Evolutionary conservation across 2,113 vertebrate genomes (phyloP), one percentile per base, ranked within the genome.

Genomic region (Strix uralensis): DNA sequence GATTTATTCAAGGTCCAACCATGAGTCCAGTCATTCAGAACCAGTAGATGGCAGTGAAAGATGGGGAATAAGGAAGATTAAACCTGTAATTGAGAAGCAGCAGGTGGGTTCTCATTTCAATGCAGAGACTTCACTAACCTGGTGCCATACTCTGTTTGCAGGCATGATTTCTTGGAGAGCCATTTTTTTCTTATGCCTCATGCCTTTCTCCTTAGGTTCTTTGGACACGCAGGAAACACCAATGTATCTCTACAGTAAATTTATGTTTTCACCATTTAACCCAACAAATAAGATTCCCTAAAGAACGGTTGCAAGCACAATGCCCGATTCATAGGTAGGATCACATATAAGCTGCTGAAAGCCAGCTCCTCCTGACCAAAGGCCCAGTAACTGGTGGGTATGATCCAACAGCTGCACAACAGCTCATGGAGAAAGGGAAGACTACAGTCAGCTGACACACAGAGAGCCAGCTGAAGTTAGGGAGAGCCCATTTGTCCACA

Each of bases 41-140:
- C 42, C 96, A 47, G 81, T 5, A 96, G 95, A 85, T 87, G 92
- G 78, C 96, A 94, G 49, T 57, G 57, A 65, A 72, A 75, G 49
- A 49, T 26, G 22, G 4, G 36, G 38, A 67, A 65, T 54, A 66
- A 32, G 2, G 5, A 11, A 21, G 57, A 20, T 54, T 8, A 47
- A 65, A 22, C 11, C 17, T 20, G 49, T 10, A 14, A 22, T 0
- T 18, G 27, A 25, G 44, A 55, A 86, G 20, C 7, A 7, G 22
- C 25, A 11, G 36, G 14, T 3, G 4, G 8, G 16, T n/a, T 66
- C 34, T 46, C 25, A 7, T 44, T 71, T 47, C 25, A 7, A 1
- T 62, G 36, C 36, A 27, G 46, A 13, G 27, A 11, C 30, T 59
- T 51, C 42, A 9, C 44, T 26, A 29, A 16, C 4, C 46, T 25